Base-by-base conservation (phyloP, 2,888 invertebrate genomes). In the Lamproptera curius region DNA sequence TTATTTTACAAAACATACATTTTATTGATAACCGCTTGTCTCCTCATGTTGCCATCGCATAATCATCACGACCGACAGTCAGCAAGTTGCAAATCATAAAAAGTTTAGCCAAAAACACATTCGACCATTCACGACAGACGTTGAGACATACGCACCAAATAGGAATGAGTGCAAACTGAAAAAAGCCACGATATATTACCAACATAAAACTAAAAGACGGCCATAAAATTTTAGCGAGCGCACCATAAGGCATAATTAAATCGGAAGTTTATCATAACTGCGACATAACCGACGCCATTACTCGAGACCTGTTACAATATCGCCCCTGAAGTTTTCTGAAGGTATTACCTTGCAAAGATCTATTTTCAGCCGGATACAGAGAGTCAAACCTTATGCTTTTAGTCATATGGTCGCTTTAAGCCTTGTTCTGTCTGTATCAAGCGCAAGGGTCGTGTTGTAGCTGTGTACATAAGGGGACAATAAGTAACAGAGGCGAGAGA, bases 401-500 rank as follows among this genome's bases (percentile, higher is more conserved):
- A n/a, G n/a, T n/a, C n/a, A n/a, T n/a, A n/a, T n/a, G n/a, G n/a
- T n/a, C n/a, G n/a, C n/a, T n/a, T n/a, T n/a, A n/a, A n/a, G n/a
- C n/a, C n/a, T n/a, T n/a, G n/a, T n/a, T n/a, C n/a, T n/a, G 17
- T 13, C 5, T 16, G 16, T 15, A 44, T 13, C 11, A 2, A 41
- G 6, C 3, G 23, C 2, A 23, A 43, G 37, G 17, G 35, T 55
- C 51, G 38, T 54, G n/a, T 56, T 54, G 58, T 52, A 41, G 43
- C 46, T 51, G 54, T 63, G 67, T 75, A 76, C 67, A 75, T 77
- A 77, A 82, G 76, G 79, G 76, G 76, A 77, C 77, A 82, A 76
- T 84, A 83, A 79, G 70, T 75, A 75, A 71, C 82, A 82, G 78
- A 65, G 66, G 61, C 73, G 71, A 65, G 64, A 82, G 83, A 83